Conservation (phyloP, 2,888 invertebrate species). For the Orthosia gracilis region DNA sequence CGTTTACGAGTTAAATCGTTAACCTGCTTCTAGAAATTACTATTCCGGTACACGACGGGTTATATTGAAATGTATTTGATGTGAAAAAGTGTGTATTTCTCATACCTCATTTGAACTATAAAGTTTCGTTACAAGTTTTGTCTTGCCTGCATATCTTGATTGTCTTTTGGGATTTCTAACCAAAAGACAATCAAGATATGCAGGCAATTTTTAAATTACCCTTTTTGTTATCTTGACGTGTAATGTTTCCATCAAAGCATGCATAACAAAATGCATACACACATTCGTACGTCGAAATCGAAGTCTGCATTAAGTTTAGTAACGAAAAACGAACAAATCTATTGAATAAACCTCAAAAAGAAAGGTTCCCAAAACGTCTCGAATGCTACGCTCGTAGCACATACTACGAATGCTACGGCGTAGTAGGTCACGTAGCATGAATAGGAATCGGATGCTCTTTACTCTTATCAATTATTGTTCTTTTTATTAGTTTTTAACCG, state of each 20-base stretch:
- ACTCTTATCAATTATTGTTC: background rate
- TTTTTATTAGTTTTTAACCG: no score
- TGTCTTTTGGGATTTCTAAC: no score
- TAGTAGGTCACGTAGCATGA: constrained; percentile 26
- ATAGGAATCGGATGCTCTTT: background rate
- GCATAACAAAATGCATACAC: no score
- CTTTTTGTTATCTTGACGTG: no score
- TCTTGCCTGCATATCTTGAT: no score
- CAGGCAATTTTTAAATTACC: no score
- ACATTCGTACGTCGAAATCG: no score
- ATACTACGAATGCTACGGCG: constrained; percentile 31
- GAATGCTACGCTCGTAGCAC: constrained; percentile 23
- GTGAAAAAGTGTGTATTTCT: no score
- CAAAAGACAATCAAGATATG: no score
- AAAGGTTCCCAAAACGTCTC: constrained; percentile 3
- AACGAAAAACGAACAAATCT: background rate
- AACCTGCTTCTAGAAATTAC: constrained; percentile 4
- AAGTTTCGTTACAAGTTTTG: background rate
- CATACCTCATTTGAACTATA: background rate
- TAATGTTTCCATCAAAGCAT: no score
- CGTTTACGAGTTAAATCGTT: constrained; percentile 23
- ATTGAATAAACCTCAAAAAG: background rate
- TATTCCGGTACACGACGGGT: background rate
- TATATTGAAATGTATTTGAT: background rate
- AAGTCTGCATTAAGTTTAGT: no score